Evolutionary conservation across 2,113 vertebrate species (phyloP).

Genomic region (Phylloscopus trochiloides): DNA sequence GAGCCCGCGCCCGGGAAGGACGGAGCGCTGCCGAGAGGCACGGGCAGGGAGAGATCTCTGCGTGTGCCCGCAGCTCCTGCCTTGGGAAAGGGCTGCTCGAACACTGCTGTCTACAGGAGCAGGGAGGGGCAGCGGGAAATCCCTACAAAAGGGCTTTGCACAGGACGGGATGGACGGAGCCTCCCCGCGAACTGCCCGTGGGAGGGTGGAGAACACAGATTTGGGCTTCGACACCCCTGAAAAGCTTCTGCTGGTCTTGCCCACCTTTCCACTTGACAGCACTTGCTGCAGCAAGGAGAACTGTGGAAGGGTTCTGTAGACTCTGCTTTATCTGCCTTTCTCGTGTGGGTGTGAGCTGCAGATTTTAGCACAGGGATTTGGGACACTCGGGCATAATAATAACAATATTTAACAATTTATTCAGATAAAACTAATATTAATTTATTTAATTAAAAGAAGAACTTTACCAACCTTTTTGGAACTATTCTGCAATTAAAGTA

Average conservation of each 20-base stretch:
- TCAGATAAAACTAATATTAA: slow-evolving; percentile 95
- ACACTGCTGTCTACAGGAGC: neutral
- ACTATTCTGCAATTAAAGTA: slow-evolving; percentile 77
- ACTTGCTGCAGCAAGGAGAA: slow-evolving; percentile 1
- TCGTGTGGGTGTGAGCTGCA: neutral
- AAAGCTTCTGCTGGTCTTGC: slow-evolving; percentile 31
- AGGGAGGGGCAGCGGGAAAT: neutral
- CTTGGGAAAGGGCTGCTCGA: neutral
- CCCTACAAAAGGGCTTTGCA: neutral
- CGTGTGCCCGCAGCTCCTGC: neutral
- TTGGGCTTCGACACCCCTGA: neutral
- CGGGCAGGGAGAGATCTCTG: neutral
- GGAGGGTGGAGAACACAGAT: neutral
- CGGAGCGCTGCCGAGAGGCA: neutral
- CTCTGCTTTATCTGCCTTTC: slow-evolving; percentile 43
- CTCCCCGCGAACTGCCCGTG: neutral
- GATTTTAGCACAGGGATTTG: slow-evolving; percentile 60
- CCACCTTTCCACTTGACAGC: neutral
- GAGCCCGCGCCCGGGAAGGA: neutral
- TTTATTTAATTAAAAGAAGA: slow-evolving; percentile 90
- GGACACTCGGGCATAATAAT: slow-evolving; percentile 71
- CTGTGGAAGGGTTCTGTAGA: slow-evolving; percentile 26
- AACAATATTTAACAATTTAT: slow-evolving; percentile 94
- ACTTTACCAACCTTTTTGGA: slow-evolving; percentile 80
- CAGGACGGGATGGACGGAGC: neutral